Conservation (phyloP, 2,797 vertebrate genomes). For the Linurgus olivaceus region DNA sequence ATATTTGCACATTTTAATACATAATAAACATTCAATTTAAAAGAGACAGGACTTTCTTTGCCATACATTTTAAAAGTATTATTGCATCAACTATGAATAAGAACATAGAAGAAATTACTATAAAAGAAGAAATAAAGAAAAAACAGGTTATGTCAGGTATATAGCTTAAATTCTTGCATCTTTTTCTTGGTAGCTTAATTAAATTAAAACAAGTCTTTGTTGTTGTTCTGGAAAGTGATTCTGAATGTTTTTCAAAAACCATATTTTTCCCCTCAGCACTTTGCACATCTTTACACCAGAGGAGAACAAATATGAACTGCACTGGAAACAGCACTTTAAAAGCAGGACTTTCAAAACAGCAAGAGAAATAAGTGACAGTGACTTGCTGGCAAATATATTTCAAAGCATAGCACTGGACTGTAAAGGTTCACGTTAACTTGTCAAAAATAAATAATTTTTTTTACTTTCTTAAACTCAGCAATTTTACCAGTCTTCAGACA, state of each 20-base stretch:
- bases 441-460: not conserved
- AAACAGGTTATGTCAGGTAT: not conserved
- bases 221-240: not conserved
- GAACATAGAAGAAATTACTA: not conserved
- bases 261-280: not conserved
- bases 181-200: not conserved
- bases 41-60: not conserved
- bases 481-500: not conserved
- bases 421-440: not conserved
- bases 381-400: slow-evolving; percentile 20
- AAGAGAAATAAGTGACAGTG: not conserved
- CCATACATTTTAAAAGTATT: not conserved
- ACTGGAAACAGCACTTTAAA: not conserved
- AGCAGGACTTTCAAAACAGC: not conserved
- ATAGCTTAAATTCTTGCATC: not conserved
- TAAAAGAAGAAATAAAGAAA: not conserved
- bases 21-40: not conserved
- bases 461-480: slow-evolving; percentile 7
- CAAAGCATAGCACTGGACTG: not conserved
- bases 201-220: not conserved
- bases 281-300: not conserved
- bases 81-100: not conserved
- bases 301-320: not conserved
- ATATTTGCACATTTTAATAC: not conserved
- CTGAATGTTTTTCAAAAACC: not conserved